Evolutionary conservation across 2,113 vertebrate species (phyloP).

Genomic region (Ptilorrhoa leucosticta): DNA sequence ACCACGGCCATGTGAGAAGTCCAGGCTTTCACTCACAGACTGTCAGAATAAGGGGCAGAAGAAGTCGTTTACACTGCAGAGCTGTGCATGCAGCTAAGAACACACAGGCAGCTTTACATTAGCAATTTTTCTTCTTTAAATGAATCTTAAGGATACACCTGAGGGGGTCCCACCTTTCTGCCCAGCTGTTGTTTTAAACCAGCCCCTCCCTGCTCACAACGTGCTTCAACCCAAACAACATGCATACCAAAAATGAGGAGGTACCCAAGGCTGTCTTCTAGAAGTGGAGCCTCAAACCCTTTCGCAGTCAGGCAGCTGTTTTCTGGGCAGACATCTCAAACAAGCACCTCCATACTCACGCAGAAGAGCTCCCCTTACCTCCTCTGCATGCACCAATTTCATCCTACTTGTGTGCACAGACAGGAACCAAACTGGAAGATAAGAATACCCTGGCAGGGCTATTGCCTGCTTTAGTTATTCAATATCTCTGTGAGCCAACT

Average conservation of each 20-base stretch:
- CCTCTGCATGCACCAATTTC: neutral
- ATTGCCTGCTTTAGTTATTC: neutral
- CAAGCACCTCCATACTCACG: neutral
- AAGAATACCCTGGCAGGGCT: neutral
- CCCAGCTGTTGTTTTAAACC: neutral
- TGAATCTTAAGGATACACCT: neutral
- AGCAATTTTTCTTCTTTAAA: neutral
- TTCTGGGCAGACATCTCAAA: neutral
- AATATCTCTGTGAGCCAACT: neutral
- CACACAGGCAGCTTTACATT: fast-evolving
- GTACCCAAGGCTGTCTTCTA: neutral
- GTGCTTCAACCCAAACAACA: neutral
- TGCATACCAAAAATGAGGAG: neutral
- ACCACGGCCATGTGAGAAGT: neutral
- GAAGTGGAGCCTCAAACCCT: neutral
- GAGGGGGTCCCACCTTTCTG: neutral
- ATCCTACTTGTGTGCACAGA: neutral
- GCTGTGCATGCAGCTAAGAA: neutral
- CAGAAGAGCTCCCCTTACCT: neutral
- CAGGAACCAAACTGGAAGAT: neutral
- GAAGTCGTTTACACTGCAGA: neutral
- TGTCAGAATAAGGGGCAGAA: neutral
- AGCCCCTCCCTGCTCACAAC: neutral
- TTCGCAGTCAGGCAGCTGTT: neutral
- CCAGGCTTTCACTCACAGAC: neutral